Evolutionary conservation across 2,113 vertebrate species (phyloP).

Genomic region (Muntiacus reevesi): DNA sequence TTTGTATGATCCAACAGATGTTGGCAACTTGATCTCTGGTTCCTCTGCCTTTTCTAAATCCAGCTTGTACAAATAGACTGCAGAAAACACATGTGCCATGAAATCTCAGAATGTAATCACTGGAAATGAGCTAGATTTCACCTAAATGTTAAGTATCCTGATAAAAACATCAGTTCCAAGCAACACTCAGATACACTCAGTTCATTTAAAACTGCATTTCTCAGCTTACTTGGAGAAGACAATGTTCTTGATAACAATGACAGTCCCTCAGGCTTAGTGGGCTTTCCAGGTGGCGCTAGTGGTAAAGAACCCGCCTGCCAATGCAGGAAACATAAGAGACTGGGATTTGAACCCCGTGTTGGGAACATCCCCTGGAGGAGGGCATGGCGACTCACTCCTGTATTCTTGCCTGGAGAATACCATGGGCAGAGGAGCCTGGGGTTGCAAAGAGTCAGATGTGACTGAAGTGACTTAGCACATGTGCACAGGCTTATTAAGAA

Average conservation of each 20-base stretch:
- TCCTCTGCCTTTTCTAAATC: not conserved
- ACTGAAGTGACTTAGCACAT: not conserved
- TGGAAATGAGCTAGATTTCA: conserved; percentile 15
- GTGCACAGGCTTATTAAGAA: not conserved
- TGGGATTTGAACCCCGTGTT: not conserved
- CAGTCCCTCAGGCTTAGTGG: not conserved
- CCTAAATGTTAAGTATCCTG: not conserved
- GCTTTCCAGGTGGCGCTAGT: not conserved
- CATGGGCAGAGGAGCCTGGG: not conserved
- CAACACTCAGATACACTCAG: not conserved
- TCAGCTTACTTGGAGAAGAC: not conserved
- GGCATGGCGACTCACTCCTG: not conserved
- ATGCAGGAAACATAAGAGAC: not conserved
- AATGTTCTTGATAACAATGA: not conserved
- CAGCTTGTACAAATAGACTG: not conserved
- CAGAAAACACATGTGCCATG: not conserved
- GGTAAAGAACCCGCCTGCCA: not conserved
- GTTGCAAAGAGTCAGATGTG: no score
- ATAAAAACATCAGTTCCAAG: conserved; percentile 5
- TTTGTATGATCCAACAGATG: not conserved
- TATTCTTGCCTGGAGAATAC: not conserved
- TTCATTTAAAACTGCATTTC: not conserved
- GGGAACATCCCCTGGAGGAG: not conserved
- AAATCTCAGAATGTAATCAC: not conserved
- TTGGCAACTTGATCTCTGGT: not conserved